Percentiles rank a stretch among this genome's conserved stretches.
Conservation (phyloP, 1,140 invertebrate species). For the Whitmania pigra region DNA sequence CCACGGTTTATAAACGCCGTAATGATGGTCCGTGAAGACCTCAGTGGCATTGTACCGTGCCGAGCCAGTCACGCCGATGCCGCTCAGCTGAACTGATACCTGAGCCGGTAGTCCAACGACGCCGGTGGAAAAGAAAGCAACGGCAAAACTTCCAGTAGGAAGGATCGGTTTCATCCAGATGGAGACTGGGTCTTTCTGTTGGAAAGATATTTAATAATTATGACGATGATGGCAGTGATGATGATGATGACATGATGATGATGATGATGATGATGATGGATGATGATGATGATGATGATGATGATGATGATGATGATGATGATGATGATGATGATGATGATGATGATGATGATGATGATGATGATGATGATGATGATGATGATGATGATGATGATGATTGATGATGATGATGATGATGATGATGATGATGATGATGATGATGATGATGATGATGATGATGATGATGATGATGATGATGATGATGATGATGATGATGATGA, state of each 20-base stretch:
- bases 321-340: too few species aligned
- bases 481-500: too few species aligned
- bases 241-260: not conserved
- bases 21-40: conserved; percentile 9
- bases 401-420: too few species aligned
- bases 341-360: too few species aligned
- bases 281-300: too few species aligned
- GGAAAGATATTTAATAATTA: not conserved
- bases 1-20: conserved; percentile 24
- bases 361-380: too few species aligned
- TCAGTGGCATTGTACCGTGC: conserved; percentile 23
- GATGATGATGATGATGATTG: too few species aligned
- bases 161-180: conserved; percentile 22
- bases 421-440: too few species aligned
- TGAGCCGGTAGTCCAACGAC: conserved; percentile 21
- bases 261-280: not conserved
- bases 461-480: too few species aligned
- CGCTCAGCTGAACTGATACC: conserved; percentile 18
- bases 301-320: not conserved
- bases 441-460: too few species aligned
- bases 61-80: conserved; percentile 14
- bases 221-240: too few species aligned
- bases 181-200: conserved; percentile 19
- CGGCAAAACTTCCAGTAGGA: conserved; percentile 20
- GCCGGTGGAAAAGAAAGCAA: conserved; percentile 20